A percentile compares a stretch with the other conserved stretches of the same genome.
Evolutionary conservation across 92 coral and sea anemone genomes (phyloP).

Genomic region (Ricordea florida): DNA sequence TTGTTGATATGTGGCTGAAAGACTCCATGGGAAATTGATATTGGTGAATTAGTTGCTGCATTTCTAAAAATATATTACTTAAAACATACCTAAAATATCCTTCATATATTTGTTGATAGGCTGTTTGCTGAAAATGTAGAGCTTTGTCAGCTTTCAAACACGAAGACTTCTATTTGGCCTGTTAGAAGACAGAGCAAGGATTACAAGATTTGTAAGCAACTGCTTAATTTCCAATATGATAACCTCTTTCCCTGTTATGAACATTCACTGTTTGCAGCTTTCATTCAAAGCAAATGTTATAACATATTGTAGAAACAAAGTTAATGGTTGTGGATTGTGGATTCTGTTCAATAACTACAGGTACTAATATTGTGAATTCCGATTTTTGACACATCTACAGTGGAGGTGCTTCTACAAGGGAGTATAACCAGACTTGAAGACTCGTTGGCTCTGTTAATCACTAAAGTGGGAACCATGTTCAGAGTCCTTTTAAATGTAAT

Average conservation of each 20-base stretch:
- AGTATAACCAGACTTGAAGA: background rate
- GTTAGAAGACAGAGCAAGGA: background rate
- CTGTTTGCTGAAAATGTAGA: background rate
- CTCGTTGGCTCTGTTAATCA: background rate
- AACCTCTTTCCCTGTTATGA: no score
- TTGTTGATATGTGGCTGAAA: no score
- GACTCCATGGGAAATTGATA: no score
- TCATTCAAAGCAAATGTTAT: no score
- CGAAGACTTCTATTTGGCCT: background rate
- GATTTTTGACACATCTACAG: background rate
- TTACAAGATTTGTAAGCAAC: background rate
- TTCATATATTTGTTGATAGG: background rate
- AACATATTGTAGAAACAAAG: no score
- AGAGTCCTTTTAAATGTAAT: background rate
- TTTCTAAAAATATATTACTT: background rate
- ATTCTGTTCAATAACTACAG: no score
- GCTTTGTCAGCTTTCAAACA: background rate
- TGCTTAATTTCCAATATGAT: no score
- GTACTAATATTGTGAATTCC: no score
- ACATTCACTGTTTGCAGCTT: no score
- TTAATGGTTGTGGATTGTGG: no score
- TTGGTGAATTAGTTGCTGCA: background rate
- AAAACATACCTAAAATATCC: background rate
- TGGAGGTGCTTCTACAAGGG: background rate
- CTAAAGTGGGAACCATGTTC: background rate